A percentile compares a stretch with the other conserved stretches of the same genome.
phyloP scores from a whole-genome alignment of 1,140 invertebrate genomes.

The Drosophila melanica region DNA sequence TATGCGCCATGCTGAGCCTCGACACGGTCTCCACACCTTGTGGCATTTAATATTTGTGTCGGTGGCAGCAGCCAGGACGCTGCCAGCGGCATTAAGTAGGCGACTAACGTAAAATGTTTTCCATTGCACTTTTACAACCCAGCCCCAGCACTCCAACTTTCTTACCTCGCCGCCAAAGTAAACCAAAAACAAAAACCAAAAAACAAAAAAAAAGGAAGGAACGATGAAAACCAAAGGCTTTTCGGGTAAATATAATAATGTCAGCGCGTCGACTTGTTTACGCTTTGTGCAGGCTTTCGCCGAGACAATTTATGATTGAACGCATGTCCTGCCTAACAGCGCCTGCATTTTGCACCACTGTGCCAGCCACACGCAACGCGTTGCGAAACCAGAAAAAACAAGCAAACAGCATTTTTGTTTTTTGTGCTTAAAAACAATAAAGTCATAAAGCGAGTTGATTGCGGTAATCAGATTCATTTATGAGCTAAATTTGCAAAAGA shows the following conservation, averaged over 20 bases:
- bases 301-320: constrained; percentile 75
- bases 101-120: constrained; percentile 64
- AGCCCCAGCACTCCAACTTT: too few species aligned
- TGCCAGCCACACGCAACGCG: background rate
- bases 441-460: too few species aligned
- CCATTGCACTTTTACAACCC: constrained; percentile 46
- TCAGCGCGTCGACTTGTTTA: constrained; percentile 76
- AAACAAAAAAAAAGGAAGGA: too few species aligned
- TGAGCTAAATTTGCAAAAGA: too few species aligned
- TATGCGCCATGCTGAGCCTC: constrained; percentile 60
- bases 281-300: constrained; percentile 69
- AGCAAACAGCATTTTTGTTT: too few species aligned
- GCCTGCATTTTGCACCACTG: background rate
- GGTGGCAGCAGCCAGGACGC: constrained; percentile 39
- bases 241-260: constrained; percentile 76
- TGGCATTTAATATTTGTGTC: constrained; percentile 80
- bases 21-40: constrained; percentile 72
- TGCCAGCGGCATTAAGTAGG: constrained; percentile 49
- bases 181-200: background rate
- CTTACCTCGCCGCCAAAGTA: background rate
- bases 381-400: too few species aligned
- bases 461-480: too few species aligned
- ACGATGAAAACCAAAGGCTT: constrained; percentile 21
- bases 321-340: constrained; percentile 42
- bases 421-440: too few species aligned